Percentiles rank a stretch among this genome's conserved stretches.
These are phyloP conservation scores for Corvus cornix DNA, from an alignment of 2,113 vertebrate species.

Conservation along the genomic window DNA sequence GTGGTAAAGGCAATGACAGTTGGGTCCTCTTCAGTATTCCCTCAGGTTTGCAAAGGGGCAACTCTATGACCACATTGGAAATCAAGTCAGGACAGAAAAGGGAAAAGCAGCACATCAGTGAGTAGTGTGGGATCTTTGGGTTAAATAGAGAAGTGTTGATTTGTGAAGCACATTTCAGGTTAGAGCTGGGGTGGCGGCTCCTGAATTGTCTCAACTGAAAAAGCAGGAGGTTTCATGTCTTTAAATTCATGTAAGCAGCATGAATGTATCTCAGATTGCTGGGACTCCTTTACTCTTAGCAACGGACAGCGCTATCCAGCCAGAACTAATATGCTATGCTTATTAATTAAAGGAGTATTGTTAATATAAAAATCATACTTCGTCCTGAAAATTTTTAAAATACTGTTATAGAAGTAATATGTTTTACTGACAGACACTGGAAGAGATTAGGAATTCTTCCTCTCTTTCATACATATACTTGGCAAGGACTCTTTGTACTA, in stretches of 20 bases:
- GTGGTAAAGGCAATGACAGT: neutral
- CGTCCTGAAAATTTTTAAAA: neutral
- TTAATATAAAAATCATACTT: slow-evolving; percentile 14
- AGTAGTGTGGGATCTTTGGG: neutral
- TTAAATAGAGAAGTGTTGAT: neutral
- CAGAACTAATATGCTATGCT: neutral
- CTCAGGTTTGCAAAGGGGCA: neutral
- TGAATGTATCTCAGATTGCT: neutral
- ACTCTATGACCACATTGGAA: neutral
- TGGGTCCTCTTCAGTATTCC: neutral
- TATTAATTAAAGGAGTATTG: slow-evolving; percentile 1
- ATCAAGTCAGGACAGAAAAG: neutral
- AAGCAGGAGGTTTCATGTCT: neutral
- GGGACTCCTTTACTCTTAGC: neutral
- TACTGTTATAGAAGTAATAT: neutral
- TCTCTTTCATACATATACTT: neutral
- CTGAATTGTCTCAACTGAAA: neutral
- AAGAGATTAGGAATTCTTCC: neutral
- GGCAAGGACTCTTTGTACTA: neutral
- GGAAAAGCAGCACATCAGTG: neutral
- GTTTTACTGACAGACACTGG: neutral
- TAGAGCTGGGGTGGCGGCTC: neutral
- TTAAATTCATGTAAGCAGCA: neutral
- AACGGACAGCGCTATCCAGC: neutral
- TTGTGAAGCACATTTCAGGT: neutral